These are phyloP conservation scores for Aphyosemion australe DNA, from an alignment of 2,113 vertebrate species.

Conservation along the genomic window DNA sequence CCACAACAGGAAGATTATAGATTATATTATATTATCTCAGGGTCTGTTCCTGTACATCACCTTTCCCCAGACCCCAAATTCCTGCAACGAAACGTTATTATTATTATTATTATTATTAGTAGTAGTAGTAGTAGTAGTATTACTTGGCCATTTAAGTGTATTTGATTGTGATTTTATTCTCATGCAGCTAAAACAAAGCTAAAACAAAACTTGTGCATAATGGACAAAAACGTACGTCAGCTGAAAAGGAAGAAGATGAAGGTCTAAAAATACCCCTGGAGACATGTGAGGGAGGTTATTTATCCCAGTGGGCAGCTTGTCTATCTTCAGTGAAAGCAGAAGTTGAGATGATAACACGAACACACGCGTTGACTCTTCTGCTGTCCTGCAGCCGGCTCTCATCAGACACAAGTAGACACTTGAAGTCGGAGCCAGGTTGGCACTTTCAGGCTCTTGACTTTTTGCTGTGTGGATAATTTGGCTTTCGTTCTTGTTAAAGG, in stretches of 20 bases:
- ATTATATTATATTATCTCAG: too few species aligned
- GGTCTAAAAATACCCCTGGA: slow-evolving; percentile 37
- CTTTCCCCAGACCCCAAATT: not conserved
- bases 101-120: not conserved
- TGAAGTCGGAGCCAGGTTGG: slow-evolving; percentile 30
- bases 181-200: not conserved
- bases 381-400: slow-evolving; percentile 21
- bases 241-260: slow-evolving; percentile 13
- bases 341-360: slow-evolving; percentile 42
- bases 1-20: not conserved
- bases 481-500: not conserved
- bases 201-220: not conserved
- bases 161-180: too few species aligned
- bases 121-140: too few species aligned
- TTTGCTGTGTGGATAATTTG: slow-evolving; percentile 40
- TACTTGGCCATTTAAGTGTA: too few species aligned
- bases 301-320: slow-evolving; percentile 17
- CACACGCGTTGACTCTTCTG: slow-evolving; percentile 1
- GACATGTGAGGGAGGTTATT: slow-evolving; percentile 46
- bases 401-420: slow-evolving; percentile 56
- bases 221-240: slow-evolving; percentile 2
- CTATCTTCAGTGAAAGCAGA: slow-evolving; percentile 27
- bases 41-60: too few species aligned
- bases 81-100: too few species aligned
- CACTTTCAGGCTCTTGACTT: slow-evolving; percentile 60